Conservation (phyloP, 2,888 invertebrate species). For the Drosophila siamana region DNA sequence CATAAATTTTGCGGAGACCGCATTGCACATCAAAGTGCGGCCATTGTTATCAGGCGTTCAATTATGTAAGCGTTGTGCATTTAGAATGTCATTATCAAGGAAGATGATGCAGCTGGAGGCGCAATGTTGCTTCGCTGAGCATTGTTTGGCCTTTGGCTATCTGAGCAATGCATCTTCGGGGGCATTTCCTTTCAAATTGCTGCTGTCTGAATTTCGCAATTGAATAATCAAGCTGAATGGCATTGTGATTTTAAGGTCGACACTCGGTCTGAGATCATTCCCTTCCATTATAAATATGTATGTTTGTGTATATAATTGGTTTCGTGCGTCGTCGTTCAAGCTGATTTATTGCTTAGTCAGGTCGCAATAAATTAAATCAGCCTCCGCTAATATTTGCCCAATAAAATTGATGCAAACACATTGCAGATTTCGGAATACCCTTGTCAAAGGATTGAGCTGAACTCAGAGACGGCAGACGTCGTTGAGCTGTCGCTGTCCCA, state of each 20-base stretch:
- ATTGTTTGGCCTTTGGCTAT: conserved; percentile 50
- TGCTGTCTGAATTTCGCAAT: conserved; percentile 73
- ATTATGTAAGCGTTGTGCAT: conserved; percentile 69
- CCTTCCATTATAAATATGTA: too few relatives aligned
- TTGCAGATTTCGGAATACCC: conserved; percentile 30
- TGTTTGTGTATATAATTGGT: too few relatives aligned
- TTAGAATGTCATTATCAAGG: conserved; percentile 68
- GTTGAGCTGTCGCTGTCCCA: conserved; percentile 41
- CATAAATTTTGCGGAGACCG: conserved; percentile 53
- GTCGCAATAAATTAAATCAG: conserved; percentile 67
- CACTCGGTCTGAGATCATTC: not conserved
- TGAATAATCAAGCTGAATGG: conserved; percentile 74
- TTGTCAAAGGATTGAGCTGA: conserved; percentile 65
- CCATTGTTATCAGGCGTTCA: conserved; percentile 64
- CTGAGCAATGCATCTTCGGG: conserved; percentile 64
- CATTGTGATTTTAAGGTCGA: conserved; percentile 44
- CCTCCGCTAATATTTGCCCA: conserved; percentile 70
- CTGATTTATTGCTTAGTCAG: conserved; percentile 71
- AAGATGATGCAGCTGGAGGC: conserved; percentile 35
- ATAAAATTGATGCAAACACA: conserved; percentile 64
- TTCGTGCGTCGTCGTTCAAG: conserved; percentile 9
- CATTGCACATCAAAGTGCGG: conserved; percentile 40
- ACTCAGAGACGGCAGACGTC: conserved; percentile 9
- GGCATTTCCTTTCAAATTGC: conserved; percentile 62
- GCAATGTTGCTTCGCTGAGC: conserved; percentile 12